Base-by-base conservation (phyloP, 1,140 invertebrate species). In the Agrilus planipennis region DNA sequence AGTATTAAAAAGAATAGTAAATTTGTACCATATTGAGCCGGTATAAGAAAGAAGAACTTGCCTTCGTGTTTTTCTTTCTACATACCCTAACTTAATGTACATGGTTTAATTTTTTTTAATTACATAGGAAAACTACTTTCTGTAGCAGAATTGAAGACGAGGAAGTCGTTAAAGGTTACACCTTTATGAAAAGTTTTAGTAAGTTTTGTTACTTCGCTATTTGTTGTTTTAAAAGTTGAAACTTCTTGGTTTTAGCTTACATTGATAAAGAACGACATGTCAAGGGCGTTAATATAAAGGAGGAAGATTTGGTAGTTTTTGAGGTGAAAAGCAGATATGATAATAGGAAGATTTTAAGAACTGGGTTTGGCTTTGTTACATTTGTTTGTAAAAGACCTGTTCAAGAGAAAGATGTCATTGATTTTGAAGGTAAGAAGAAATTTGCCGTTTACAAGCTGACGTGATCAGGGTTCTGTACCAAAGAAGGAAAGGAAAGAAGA, bases 261-360 rank as follows among this genome's bases (percentile, higher is more conserved):
- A 34, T 34, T 7, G 19, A 9, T 17, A 39, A 18, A 21, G 29
- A 23, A 14, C 16, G 38, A 18, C 12, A 27, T n/a, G 41, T 12
- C 10, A 43, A 22, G 16, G 10, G 5, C n/a, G 12, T n/a, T 12
- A 5, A 20, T 16, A 28, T 25, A 11, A 45, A 30, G 19, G 44
- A 30, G 39, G 42, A 45, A 9, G 39, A 48, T 38, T 45, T 45
- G 34, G 19, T 48, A 3, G n/a, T 45, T 20, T 1, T 48, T 4
- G 39, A 48, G 39, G 41, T 18, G 10, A 28, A 22, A 0, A 17
- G 20, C n/a, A 39, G 11, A 11, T 23, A 34, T 25, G 30, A 22
- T 12, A 16, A 40, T 4, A 34, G 31, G 6, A 17, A 12, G 6
- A 38, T 41, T 23, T 14, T 32, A 19, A 19, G 14, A 12, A 14